These are phyloP conservation scores for Acronicta leporina DNA, from an alignment of 2,888 invertebrate genomes.

Conservation along the genomic window DNA sequence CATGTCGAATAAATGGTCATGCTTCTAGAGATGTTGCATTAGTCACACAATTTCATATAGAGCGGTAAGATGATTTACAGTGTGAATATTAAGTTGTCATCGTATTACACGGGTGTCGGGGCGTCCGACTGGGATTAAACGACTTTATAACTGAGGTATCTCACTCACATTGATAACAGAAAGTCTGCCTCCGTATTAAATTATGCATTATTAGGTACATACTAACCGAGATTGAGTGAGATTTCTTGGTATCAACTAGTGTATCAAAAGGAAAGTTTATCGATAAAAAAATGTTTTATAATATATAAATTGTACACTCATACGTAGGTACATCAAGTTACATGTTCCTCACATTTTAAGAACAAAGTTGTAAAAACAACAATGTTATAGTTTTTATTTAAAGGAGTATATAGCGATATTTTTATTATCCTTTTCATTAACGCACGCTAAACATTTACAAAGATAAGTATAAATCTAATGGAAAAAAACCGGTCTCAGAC, in stretches of 20 bases:
- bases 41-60: constrained; percentile 46
- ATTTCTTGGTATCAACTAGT: constrained; percentile 9
- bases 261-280: background rate
- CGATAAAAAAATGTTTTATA: too few relatives aligned
- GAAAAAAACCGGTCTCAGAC: too few relatives aligned
- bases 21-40: constrained; percentile 43
- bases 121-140: constrained; percentile 53
- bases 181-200: constrained; percentile 18
- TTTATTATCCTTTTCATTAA: too few relatives aligned
- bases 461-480: too few relatives aligned
- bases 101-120: constrained; percentile 65
- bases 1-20: constrained; percentile 37
- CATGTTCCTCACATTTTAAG: too few relatives aligned
- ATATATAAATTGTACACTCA: too few relatives aligned
- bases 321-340: too few relatives aligned
- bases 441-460: too few relatives aligned
- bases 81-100: constrained; percentile 57
- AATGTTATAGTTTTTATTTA: too few relatives aligned
- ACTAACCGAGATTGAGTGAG: constrained; percentile 5
- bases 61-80: constrained; percentile 42
- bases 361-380: too few relatives aligned
- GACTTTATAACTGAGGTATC: constrained; percentile 41
- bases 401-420: too few relatives aligned
- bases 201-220: constrained; percentile 10
- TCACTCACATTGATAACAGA: constrained; percentile 28